These are phyloP conservation scores for Achatina immaculata DNA, from an alignment of 1,140 invertebrate species.

Conservation along the genomic window DNA sequence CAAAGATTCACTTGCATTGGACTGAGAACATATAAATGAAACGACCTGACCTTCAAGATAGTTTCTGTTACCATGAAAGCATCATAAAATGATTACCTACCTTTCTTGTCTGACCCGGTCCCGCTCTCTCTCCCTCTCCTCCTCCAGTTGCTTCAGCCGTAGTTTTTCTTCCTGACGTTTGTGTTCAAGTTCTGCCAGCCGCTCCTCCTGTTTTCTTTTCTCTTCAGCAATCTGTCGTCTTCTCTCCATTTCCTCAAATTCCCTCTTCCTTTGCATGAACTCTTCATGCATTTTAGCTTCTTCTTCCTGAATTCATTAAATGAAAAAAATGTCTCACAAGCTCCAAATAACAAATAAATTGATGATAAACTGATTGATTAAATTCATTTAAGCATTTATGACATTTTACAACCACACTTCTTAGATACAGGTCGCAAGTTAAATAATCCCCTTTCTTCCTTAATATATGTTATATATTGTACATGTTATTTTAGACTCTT, in stretches of 20 bases:
- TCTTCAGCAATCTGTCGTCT: constrained; percentile 49
- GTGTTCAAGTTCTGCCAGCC: constrained; percentile 45
- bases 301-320: constrained; percentile 47
- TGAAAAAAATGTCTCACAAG: background rate
- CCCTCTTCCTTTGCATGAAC: constrained; percentile 49
- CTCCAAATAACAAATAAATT: background rate
- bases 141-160: constrained; percentile 44
- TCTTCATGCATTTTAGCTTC: constrained; percentile 50
- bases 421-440: no score
- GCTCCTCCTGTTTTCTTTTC: constrained; percentile 45
- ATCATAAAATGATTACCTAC: no score
- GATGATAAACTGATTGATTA: no score
- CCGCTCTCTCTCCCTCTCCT: constrained; percentile 48
- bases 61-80: no score
- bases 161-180: constrained; percentile 48
- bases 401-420: no score
- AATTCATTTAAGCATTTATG: no score
- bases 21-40: no score
- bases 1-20: no score
- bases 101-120: constrained; percentile 25
- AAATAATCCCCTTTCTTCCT: no score
- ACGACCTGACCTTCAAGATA: no score
- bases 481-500: no score
- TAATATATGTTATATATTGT: no score
- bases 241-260: constrained; percentile 51